These are phyloP conservation scores for Antrozous pallidus DNA, from an alignment of 2,797 vertebrate genomes.

Conservation along the genomic window DNA sequence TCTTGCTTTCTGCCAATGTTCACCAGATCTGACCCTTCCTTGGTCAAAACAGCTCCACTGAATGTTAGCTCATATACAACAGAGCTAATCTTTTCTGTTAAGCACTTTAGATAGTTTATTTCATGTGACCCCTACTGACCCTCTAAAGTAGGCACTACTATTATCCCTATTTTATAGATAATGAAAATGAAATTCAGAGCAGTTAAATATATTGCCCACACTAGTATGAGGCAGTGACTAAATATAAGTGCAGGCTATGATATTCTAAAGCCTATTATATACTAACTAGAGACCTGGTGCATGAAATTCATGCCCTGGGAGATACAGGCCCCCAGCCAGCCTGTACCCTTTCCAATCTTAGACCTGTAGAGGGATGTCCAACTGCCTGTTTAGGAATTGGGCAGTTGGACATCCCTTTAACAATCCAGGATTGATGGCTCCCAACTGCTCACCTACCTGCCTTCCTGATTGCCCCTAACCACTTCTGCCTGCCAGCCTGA, in stretches of 20 bases:
- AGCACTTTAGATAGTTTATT: not conserved
- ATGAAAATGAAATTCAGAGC: not conserved
- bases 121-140: not conserved
- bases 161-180: not conserved
- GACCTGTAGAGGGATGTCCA: too few relatives aligned
- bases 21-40: not conserved
- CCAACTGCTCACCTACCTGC: too few relatives aligned
- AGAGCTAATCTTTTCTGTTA: not conserved
- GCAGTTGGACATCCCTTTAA: too few relatives aligned
- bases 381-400: too few relatives aligned
- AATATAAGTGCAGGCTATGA: not conserved
- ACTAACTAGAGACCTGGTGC: too few relatives aligned
- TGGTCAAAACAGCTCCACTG: not conserved
- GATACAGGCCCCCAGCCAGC: too few relatives aligned
- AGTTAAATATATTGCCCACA: not conserved
- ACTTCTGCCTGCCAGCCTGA: too few relatives aligned
- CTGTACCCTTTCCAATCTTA: too few relatives aligned
- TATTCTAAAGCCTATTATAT: not conserved
- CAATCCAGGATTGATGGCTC: too few relatives aligned
- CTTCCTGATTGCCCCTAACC: too few relatives aligned
- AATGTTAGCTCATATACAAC: not conserved
- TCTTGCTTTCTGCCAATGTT: not conserved
- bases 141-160: not conserved
- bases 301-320: too few relatives aligned
- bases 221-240: not conserved